Percentiles rank a stretch among this genome's conserved stretches.
Evolutionary conservation across 2,797 vertebrate genomes (phyloP).

Genomic region (Lophotriccus pileatus): DNA sequence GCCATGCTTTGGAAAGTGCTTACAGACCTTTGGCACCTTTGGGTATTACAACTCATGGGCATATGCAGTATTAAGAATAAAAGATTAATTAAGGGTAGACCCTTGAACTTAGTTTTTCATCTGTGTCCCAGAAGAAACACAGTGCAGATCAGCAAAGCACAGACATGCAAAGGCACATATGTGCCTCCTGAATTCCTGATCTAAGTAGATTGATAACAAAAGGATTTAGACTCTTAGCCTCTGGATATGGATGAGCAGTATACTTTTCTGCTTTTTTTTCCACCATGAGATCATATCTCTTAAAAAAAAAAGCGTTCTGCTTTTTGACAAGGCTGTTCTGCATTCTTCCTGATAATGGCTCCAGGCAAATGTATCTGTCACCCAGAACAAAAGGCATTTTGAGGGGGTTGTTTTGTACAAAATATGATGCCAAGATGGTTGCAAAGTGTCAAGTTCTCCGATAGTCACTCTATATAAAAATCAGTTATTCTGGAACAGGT

Average conservation of each 20-base stretch:
- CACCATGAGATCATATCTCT: background rate
- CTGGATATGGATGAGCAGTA: background rate
- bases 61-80: background rate
- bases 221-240: background rate
- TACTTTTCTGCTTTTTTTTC: background rate
- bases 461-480: conserved; percentile 1
- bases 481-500: conserved; percentile 9
- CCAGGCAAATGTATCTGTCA: conserved; percentile 24
- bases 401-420: background rate
- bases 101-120: background rate
- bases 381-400: conserved; percentile 10
- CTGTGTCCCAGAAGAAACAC: background rate
- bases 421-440: background rate
- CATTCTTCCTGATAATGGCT: conserved; percentile 36
- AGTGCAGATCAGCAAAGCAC: background rate
- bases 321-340: conserved; percentile 39
- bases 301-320: background rate
- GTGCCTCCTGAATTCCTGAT: background rate
- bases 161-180: background rate
- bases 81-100: background rate
- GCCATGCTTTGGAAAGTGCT: background rate
- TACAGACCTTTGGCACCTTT: background rate
- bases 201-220: background rate
- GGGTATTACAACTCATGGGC: background rate
- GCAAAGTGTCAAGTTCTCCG: background rate